phyloP scores from a whole-genome alignment of 2,113 vertebrate genomes.

The Upupa epops region DNA sequence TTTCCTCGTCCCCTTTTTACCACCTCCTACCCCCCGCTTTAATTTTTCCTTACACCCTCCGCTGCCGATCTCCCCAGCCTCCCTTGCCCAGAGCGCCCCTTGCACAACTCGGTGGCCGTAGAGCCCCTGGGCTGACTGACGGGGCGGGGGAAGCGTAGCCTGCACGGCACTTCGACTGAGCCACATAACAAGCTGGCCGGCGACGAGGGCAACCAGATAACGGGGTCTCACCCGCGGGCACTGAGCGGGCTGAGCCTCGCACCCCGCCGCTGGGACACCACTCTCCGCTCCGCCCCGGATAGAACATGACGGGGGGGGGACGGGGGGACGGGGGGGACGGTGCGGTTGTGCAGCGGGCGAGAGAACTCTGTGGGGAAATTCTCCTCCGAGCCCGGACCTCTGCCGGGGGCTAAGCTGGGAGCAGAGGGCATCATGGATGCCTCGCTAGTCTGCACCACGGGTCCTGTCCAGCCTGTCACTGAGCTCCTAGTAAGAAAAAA shows the following conservation, averaged over 20 bases:
- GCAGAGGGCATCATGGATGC: conserved; percentile 66
- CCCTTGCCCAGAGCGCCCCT: conserved; percentile 50
- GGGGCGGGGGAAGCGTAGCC: conserved; percentile 27
- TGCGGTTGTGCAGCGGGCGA: not conserved
- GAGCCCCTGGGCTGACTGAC: conserved; percentile 39
- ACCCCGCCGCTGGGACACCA: not conserved
- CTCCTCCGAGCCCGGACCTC: conserved; percentile 73
- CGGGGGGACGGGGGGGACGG: conserved; percentile 31
- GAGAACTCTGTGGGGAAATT: conserved; percentile 74
- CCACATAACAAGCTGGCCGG: conserved; percentile 64
- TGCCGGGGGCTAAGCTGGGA: conserved; percentile 73
- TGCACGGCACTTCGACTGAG: conserved; percentile 57
- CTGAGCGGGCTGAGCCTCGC: not conserved
- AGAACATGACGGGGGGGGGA: too few species aligned
- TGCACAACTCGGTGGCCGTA: conserved; percentile 48
- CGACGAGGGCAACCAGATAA: conserved; percentile 65
- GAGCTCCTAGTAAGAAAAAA: conserved; percentile 27
- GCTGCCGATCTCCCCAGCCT: not conserved
- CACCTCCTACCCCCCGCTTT: fast-evolving
- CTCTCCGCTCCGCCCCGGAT: not conserved
- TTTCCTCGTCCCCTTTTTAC: not conserved
- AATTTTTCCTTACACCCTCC: not conserved
- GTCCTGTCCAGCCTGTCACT: conserved; percentile 71
- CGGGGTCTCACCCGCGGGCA: conserved; percentile 58
- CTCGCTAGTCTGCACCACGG: conserved; percentile 61